Evolutionary conservation across 2,888 invertebrate species (phyloP).

Genomic region (Pocota personata): DNA sequence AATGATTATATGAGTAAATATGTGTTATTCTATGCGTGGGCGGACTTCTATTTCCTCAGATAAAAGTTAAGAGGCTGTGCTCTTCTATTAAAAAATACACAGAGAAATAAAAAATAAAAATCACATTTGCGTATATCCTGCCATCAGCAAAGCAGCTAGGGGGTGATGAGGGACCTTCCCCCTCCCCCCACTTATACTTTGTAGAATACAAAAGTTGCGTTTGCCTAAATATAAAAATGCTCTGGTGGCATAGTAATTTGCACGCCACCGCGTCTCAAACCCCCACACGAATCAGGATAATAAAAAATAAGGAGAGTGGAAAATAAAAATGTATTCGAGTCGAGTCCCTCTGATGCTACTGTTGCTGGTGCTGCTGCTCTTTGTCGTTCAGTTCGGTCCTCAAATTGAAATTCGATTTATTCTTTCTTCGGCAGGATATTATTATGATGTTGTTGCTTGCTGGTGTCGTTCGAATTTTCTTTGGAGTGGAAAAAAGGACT

Average conservation of each 20-base stretch:
- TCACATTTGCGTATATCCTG: conserved; percentile 35
- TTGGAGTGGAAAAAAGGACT: not conserved
- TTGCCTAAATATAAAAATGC: conserved; percentile 27
- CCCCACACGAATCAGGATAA: conserved; percentile 15
- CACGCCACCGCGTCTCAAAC: not conserved
- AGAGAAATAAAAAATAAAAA: not conserved
- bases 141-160: not conserved
- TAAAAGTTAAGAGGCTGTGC: conserved; percentile 28
- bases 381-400: not conserved
- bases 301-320: conserved; percentile 9
- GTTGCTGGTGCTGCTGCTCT: not conserved
- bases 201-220: conserved; percentile 1
- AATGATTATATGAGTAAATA: conserved; percentile 18
- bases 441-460: not conserved
- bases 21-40: conserved; percentile 8
- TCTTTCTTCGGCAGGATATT: not conserved
- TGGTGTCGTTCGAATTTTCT: not conserved
- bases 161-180: not conserved
- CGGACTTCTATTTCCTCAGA: conserved; percentile 8
- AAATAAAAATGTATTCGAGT: conserved; percentile 25
- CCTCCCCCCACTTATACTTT: not conserved
- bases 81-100: not conserved
- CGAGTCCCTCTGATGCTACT: not conserved
- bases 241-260: conserved; percentile 36
- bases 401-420: conserved; percentile 60